Percentiles rank a stretch among this genome's conserved stretches.
Evolutionary conservation across 2,113 vertebrate genomes (phyloP).

Genomic region (Myanophis thanlyinensis): DNA sequence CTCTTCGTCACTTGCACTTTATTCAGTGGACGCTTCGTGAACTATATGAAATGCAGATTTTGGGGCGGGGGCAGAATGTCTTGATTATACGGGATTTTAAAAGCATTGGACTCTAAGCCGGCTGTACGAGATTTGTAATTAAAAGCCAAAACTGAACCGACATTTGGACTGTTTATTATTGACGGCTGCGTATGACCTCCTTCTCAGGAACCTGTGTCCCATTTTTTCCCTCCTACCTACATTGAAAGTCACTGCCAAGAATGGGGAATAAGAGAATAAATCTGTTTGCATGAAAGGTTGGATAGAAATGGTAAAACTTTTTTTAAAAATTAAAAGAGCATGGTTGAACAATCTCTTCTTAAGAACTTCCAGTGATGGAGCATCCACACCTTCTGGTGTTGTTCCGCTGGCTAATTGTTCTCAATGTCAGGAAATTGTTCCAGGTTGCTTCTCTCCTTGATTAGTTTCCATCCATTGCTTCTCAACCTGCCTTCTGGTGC

Average conservation of each 20-base stretch:
- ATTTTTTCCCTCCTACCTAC: neutral
- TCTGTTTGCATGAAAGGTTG: neutral
- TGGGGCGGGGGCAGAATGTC: slow-evolving; percentile 9
- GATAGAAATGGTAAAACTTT: neutral
- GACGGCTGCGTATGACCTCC: neutral
- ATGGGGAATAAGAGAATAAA: neutral
- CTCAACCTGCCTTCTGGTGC: no score
- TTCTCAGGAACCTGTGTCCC: no score
- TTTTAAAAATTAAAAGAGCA: neutral
- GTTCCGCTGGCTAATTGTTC: no score
- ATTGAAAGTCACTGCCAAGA: neutral
- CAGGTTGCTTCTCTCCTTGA: no score
- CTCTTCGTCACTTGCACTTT: slow-evolving; percentile 5
- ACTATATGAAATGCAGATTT: neutral
- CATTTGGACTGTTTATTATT: slow-evolving; percentile 45
- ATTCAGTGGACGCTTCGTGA: slow-evolving; percentile 15
- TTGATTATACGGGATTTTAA: slow-evolving; percentile 7
- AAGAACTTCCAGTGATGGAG: no score
- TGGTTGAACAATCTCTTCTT: no score
- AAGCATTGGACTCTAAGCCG: neutral
- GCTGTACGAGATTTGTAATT: slow-evolving; percentile 43
- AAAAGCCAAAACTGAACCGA: slow-evolving; percentile 51
- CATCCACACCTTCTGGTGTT: no score
- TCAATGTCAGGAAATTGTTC: no score
- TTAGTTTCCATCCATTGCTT: no score